Evolutionary conservation across 2,797 vertebrate species (phyloP).

Genomic region (Ctenochaetus hawaiiensis): DNA sequence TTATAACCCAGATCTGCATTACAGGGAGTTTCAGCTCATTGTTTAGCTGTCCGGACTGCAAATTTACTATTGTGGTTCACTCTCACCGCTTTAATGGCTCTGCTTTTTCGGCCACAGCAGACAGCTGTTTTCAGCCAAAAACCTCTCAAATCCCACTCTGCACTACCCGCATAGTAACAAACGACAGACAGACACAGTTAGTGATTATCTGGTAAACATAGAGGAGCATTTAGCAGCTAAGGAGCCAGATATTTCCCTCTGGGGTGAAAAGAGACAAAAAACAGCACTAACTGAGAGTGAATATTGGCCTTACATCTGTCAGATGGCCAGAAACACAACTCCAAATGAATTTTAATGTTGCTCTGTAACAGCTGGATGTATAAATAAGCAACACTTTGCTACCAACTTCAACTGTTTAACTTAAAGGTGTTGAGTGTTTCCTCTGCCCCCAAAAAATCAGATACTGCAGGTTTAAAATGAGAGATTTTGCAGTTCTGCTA

Average conservation of each 20-base stretch:
- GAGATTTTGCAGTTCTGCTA: not conserved
- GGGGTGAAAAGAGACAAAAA: not conserved
- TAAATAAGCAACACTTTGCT: not conserved
- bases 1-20: not conserved
- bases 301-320: not conserved
- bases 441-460: not conserved
- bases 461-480: no score
- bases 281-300: not conserved
- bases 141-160: no score
- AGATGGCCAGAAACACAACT: not conserved
- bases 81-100: no score
- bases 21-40: not conserved
- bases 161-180: no score
- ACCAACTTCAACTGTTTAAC: not conserved
- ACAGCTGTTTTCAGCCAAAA: not conserved
- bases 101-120: no score
- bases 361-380: not conserved
- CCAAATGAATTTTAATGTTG: not conserved
- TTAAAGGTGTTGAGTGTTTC: not conserved
- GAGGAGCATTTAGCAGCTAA: no score
- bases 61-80: no score
- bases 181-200: no score
- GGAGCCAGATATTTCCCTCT: not conserved
- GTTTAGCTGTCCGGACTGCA: not conserved
- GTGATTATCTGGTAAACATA: no score